Evolutionary conservation across 2,113 vertebrate genomes (phyloP).

Genomic region (Sinosuthora webbiana): DNA sequence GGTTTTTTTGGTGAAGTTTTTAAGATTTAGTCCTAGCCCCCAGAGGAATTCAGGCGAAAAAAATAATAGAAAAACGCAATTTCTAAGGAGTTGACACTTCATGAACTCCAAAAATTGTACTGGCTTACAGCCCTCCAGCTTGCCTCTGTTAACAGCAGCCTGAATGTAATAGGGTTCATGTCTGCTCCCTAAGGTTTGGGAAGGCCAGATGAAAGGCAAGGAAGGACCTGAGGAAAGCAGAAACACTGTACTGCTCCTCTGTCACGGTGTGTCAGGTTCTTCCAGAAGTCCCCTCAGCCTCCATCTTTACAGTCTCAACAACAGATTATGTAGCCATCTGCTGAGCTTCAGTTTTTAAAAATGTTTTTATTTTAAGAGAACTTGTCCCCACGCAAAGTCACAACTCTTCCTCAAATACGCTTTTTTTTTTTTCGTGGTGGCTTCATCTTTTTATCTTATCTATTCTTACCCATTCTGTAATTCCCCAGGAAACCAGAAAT

Average conservation of each 20-base stretch:
- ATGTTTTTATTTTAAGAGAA: slow-evolving; percentile 14
- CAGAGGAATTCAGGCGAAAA: not conserved
- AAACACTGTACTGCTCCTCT: not conserved
- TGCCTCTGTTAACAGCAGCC: not conserved
- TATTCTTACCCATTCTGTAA: not conserved
- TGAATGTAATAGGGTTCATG: not conserved
- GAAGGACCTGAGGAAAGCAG: not conserved
- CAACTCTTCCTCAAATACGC: not conserved
- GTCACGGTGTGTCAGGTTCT: not conserved
- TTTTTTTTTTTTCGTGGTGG: not conserved
- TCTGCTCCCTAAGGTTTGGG: not conserved
- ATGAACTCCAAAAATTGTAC: not conserved
- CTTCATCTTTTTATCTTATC: not conserved
- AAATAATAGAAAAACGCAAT: not conserved
- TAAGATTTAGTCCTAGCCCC: not conserved
- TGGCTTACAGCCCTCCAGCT: not conserved
- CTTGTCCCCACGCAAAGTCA: not conserved
- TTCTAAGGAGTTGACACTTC: not conserved
- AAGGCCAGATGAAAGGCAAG: not conserved
- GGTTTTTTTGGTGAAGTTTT: not conserved
- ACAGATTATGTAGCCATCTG: not conserved
- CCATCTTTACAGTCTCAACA: slow-evolving; percentile 8
- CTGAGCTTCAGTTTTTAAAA: not conserved
- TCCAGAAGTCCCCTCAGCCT: not conserved
- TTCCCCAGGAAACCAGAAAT: not conserved